phyloP scores from a whole-genome alignment of 2,113 vertebrate genomes.

The Clupea harengus region DNA sequence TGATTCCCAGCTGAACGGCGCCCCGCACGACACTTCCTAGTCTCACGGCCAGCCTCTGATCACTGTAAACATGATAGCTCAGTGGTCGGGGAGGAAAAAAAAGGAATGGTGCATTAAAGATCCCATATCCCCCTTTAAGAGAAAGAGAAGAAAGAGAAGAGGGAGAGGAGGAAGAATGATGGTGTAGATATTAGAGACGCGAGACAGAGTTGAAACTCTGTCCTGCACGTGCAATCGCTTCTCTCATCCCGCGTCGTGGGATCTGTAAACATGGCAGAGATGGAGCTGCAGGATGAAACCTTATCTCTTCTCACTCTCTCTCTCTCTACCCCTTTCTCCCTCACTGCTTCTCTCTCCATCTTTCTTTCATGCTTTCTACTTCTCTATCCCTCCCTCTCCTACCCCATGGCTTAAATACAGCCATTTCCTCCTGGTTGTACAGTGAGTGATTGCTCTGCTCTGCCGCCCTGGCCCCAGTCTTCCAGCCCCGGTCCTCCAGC shows the following conservation, averaged over 20 bases:
- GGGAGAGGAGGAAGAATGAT: not conserved
- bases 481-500: conserved; percentile 47
- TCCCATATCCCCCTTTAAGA: not conserved
- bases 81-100: conserved; percentile 56
- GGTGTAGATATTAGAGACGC: not conserved
- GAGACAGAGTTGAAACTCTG: not conserved
- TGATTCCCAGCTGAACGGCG: not conserved
- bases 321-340: not conserved
- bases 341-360: not conserved
- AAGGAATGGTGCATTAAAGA: not conserved
- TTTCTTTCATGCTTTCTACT: not conserved
- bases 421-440: conserved; percentile 70
- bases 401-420: conserved; percentile 62
- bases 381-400: not conserved
- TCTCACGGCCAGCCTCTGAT: not conserved
- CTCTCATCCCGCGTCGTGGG: conserved; percentile 59
- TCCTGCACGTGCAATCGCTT: conserved; percentile 41
- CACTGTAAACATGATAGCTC: conserved; percentile 32
- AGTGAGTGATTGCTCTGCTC: conserved; percentile 64
- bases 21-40: not conserved
- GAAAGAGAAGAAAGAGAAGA: not conserved
- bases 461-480: conserved; percentile 56
- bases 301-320: conserved; percentile 53
- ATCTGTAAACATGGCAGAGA: conserved; percentile 70
- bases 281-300: conserved; percentile 72